phyloP scores from a whole-genome alignment of 2,797 vertebrate species.

The Dicrostonyx torquatus region DNA sequence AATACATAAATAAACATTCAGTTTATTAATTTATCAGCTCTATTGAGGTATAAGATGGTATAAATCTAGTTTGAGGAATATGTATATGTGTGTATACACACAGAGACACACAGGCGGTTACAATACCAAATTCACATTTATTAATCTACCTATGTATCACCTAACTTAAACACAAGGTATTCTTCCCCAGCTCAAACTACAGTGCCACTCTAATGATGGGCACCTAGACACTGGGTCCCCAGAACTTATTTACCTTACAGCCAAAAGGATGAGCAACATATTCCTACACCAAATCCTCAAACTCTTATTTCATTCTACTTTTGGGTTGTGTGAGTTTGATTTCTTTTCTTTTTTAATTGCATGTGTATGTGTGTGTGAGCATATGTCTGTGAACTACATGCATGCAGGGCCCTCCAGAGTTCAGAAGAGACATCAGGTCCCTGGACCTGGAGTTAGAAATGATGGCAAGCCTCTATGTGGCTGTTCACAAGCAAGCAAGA shows the following conservation, averaged over 20 bases:
- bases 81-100: background rate
- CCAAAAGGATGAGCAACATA: background rate
- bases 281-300: background rate
- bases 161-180: background rate
- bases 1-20: background rate
- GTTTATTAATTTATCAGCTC: background rate
- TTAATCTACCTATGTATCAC: too few species aligned
- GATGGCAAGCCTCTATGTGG: background rate
- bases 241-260: background rate
- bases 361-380: background rate
- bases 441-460: background rate
- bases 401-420: background rate
- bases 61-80: background rate
- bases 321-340: background rate
- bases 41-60: background rate
- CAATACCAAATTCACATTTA: background rate
- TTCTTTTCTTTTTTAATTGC: background rate
- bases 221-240: background rate
- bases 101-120: background rate
- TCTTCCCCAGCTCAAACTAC: background rate
- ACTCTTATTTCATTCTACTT: background rate
- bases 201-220: too few species aligned
- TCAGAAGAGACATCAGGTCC: background rate
- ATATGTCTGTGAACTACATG: background rate
- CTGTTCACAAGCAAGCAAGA: background rate